Conservation (phyloP, 2,113 vertebrate species). For the Ammodytes dubius region DNA sequence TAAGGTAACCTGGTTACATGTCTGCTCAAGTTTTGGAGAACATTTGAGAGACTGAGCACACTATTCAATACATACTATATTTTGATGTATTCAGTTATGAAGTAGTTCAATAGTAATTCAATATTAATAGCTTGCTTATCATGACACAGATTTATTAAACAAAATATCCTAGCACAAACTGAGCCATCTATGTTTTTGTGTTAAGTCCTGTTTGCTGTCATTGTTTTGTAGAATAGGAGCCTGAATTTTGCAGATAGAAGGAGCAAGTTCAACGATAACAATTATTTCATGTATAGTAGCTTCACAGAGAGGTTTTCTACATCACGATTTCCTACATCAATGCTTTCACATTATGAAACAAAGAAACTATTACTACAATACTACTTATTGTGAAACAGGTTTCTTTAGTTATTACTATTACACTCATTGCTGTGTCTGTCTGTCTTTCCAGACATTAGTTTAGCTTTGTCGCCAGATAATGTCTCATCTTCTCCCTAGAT, state of each 20-base stretch:
- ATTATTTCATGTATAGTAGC: neutral
- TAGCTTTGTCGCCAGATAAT: no score
- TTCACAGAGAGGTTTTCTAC: slow-evolving; percentile 13
- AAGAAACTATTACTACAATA: no score
- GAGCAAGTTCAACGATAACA: slow-evolving; percentile 2
- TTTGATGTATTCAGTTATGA: neutral
- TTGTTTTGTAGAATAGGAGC: slow-evolving; percentile 2
- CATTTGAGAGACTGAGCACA: neutral
- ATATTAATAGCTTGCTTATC: neutral
- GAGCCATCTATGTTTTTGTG: neutral
- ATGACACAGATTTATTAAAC: neutral
- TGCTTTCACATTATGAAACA: no score
- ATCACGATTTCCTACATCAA: neutral
- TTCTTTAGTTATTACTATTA: no score
- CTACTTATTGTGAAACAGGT: no score
- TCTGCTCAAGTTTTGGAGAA: neutral
- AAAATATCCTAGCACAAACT: neutral
- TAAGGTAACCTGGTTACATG: neutral
- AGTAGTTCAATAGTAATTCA: neutral
- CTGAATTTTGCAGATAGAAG: neutral
- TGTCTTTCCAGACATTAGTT: no score
- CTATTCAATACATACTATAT: neutral
- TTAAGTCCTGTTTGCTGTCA: neutral
- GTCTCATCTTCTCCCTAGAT: no score
- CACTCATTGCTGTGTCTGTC: no score